Evolutionary conservation across 1,140 invertebrate species (phyloP), one percentile per base, ranked within the genome.

Genomic region (Phenacoccus solenopsis): DNA sequence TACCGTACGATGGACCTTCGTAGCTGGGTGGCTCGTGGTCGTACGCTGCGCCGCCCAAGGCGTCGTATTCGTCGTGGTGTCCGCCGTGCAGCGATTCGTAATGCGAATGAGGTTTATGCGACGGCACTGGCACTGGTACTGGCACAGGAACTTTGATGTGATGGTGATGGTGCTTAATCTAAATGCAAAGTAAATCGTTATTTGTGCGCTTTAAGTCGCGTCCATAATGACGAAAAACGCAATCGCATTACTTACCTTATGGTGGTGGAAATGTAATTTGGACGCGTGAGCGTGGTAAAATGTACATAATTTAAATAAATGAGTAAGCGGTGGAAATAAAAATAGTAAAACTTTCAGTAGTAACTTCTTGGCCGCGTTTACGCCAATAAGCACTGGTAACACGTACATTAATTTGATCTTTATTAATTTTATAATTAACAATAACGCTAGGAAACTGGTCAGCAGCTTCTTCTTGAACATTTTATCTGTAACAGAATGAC

Each of bases 271-370:
- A 75, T 91, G 88, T 73, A 84, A 87, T 74, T 89, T 89, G 1
- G 81, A 80, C 71, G 89, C 85, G 73, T 82, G 82, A 70, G 83
- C 84, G 70, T 90, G 88, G 74, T 91, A 91, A 78, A 87, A 89
- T 12, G 88, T 88, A 77, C 90, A 92, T 0, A 91, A 80, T 76
- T 91, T 91, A 80, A 91, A 92, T 72, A 92, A 83, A 76, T 91
- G 88, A 67, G 88, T 85, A 49, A 92, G 79, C 0, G 88, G 88
- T 0, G 90, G 90, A 76, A 91, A 89, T 5, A 92, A 75, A 81
- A 91, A 91, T 1, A 92, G 81, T 21, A 92, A 76, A 28, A 91
- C 79, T 75, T 92, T 91, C 3, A 92, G 79, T 73, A 91, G 82
- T 69, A 92, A 79, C 76, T 91, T 92, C 79, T 92, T 92, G 1